A percentile compares a stretch with the other conserved stretches of the same genome.
phyloP scores from a whole-genome alignment of 1,140 invertebrate genomes.

The Druon quercuslanigerum region DNA sequence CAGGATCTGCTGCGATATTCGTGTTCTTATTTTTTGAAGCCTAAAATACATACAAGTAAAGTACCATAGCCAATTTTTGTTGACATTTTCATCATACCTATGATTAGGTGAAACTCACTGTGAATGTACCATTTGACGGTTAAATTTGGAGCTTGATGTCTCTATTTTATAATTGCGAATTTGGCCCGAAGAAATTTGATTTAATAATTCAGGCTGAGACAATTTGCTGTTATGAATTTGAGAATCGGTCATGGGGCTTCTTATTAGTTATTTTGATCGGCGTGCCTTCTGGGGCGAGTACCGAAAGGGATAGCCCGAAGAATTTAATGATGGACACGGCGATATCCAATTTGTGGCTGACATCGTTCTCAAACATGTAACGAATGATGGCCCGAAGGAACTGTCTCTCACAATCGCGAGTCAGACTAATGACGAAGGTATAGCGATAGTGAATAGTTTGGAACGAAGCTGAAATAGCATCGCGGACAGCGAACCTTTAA shows the following conservation, averaged over 20 bases:
- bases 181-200: background rate
- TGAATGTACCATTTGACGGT: no score
- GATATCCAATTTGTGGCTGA: conserved; percentile 29
- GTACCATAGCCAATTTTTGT: no score
- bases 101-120: no score
- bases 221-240: background rate
- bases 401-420: conserved; percentile 1
- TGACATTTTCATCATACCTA: no score
- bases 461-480: background rate
- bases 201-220: background rate
- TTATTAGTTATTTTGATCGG: conserved; percentile 7
- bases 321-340: conserved; percentile 14
- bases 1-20: no score
- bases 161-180: no score
- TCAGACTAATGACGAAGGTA: conserved; percentile 12
- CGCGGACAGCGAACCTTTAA: conserved; percentile 20
- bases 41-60: no score
- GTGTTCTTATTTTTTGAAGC: no score
- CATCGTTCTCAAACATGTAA: conserved; percentile 26
- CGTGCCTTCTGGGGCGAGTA: conserved; percentile 9
- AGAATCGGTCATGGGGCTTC: background rate
- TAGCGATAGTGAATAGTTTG: background rate
- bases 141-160: no score
- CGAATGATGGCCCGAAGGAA: conserved; percentile 28
- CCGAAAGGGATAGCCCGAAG: conserved; percentile 16